Evolutionary conservation across 2,797 vertebrate species (phyloP), one percentile per base, ranked within the genome.

Genomic region (Neosilurus hyrtlii): DNA sequence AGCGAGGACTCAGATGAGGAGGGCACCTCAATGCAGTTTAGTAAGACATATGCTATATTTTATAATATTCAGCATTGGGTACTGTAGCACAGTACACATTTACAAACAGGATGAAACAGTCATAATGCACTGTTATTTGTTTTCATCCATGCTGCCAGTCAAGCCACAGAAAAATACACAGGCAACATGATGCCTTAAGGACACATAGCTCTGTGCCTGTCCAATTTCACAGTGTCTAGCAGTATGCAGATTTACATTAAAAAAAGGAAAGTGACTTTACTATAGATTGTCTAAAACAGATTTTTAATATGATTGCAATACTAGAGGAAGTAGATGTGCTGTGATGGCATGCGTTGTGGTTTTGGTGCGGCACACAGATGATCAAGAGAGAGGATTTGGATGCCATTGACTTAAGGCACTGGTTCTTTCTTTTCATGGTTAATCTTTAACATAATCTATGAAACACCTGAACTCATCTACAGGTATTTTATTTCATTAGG

Each of bases 351-450:
- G 56, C 67, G 57, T 74, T 77, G 73, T 74, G 66, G 80, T 51
- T 85, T 80, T 83, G 70, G 78, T 86, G 86, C 81, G 86, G 84
- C 82, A 83, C 30, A 65, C 54, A 63, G 52, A 78, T 62, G 72
- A 59, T 78, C 66, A 85, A n/a, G n/a, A 70, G 79, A 83, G 75
- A 43, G 56, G 61, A 92, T 95, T 95, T 95, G 93, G 96, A 98
- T 97, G 96, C 97, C 96, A 95, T 95, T 96, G 94, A 95, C 94
- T 96, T 99, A 99, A 99, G 98, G 98, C 97, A 99, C 98, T 99
- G 97, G n/a, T n/a, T n/a, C n/a, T 94, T 93, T 96, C 86, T 88
- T 86, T 89, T 90, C 88, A 68, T 85, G 37, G 24, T 87, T 80
- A 76, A 62, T 67, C 80, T 72, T 73, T 24, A 67, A 54, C 49